A percentile compares a stretch with the other conserved stretches of the same genome.
phyloP scores from a whole-genome alignment of 92 coral and sea anemone genomes.

The Scolanthus callimorphus region DNA sequence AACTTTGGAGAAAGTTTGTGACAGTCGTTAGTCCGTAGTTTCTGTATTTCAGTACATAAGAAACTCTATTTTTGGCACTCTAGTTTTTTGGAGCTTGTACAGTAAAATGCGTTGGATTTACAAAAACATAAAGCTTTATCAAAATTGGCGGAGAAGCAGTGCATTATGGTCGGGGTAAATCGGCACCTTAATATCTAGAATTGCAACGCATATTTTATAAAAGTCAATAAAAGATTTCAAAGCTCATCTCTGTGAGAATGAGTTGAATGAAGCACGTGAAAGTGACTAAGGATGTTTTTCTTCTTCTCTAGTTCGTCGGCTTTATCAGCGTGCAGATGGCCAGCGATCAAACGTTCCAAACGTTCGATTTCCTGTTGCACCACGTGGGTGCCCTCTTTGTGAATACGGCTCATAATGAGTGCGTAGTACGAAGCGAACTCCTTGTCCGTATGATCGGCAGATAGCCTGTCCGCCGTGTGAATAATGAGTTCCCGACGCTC shows the following conservation, averaged over 20 bases:
- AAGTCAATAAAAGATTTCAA: too few species aligned
- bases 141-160: too few species aligned
- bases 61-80: too few species aligned
- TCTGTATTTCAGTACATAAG: too few species aligned
- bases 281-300: constrained; percentile 83
- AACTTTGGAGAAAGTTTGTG: too few species aligned
- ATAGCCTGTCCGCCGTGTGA: constrained; percentile 34
- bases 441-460: constrained; percentile 40
- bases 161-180: too few species aligned
- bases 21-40: too few species aligned
- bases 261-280: constrained; percentile 76
- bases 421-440: constrained; percentile 75
- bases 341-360: constrained; percentile 84
- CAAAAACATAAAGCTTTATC: background rate
- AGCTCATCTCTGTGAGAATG: constrained; percentile 96
- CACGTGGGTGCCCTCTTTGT: constrained; percentile 63
- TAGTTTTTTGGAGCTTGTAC: too few species aligned
- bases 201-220: too few species aligned
- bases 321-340: constrained; percentile 88
- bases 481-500: constrained; percentile 67
- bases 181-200: too few species aligned
- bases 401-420: constrained; percentile 66
- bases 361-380: constrained; percentile 72
- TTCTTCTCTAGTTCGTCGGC: constrained; percentile 89
- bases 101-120: background rate